Conservation (phyloP, 2,113 vertebrate species). For the Arvicanthis niloticus region DNA sequence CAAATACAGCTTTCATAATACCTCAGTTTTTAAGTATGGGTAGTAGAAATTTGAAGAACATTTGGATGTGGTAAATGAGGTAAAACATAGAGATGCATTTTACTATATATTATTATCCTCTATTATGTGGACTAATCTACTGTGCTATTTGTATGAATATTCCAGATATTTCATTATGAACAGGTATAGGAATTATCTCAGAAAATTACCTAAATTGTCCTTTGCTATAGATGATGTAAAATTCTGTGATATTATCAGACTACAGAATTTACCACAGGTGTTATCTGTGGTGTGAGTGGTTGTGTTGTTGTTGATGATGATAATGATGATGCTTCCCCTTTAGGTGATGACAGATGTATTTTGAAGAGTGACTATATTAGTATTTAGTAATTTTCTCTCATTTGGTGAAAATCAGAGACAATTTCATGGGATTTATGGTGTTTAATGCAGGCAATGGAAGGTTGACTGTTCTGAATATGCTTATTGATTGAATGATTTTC, state of each 20-base stretch:
- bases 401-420: no score
- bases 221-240: background rate
- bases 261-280: no score
- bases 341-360: background rate
- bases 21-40: background rate
- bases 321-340: no score
- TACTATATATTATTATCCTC: background rate
- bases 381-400: background rate
- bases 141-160: background rate
- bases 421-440: no score
- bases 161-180: background rate
- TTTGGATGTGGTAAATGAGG: background rate
- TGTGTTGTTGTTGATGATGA: no score
- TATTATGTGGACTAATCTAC: background rate
- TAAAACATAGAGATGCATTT: accelerated
- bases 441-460: background rate
- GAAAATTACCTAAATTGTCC: background rate
- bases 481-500: background rate
- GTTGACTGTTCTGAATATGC: background rate
- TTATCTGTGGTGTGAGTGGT: no score
- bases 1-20: background rate
- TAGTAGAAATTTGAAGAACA: background rate
- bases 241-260: background rate
- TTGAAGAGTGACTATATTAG: background rate
- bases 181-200: background rate